Base-by-base conservation (phyloP, 2,797 vertebrate genomes). In the Lateolabrax maculatus region DNA sequence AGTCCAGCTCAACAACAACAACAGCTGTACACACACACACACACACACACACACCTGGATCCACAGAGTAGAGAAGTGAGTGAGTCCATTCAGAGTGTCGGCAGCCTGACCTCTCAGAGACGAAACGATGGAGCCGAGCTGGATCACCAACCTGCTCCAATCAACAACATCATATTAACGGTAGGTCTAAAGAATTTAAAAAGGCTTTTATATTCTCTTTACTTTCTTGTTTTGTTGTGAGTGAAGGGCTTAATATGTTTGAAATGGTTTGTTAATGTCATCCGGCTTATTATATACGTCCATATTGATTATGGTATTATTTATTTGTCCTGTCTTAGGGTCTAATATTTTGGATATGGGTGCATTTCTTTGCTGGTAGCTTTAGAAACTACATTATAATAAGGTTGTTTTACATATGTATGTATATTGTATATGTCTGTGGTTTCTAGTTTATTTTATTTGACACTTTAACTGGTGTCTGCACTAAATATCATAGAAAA, bases 61-160 rank as follows among this genome's bases (percentile, higher is more conserved):
- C 96, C 96, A 97, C 68, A 97, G 92, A 29, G 84, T 76, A 0
- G 96, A 96, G 92, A 96, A 97, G 71, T 93, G 88, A 49, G 84
- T 56, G 70, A 97, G 94, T 2, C 87, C 87, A 9, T 90, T 90
- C 75, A 97, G 89, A 46, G 96, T 93, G 19, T 94, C 87, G 0
- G 4, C 52, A 16, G 91, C 85, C 75, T 94, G 86, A 29, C 74
- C 71, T 84, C 91, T 95, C 61, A 97, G 94, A 57, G 94, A 93
- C 4, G 93, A 93, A 60, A 97, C 74, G 23, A 94, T 79, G 57
- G 95, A 91, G 81, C 84, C 87, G 65, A 97, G 93, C 87, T 96
- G 96, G 37, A 94, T 84, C 73, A 96, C 90, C 67, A 76, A 51
- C 73, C 91, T 92, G 87, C 27, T 51, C 43, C 53, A 36, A 6